Conservation (phyloP, 1,140 invertebrate species). For the Brachionus calyciflorus region DNA sequence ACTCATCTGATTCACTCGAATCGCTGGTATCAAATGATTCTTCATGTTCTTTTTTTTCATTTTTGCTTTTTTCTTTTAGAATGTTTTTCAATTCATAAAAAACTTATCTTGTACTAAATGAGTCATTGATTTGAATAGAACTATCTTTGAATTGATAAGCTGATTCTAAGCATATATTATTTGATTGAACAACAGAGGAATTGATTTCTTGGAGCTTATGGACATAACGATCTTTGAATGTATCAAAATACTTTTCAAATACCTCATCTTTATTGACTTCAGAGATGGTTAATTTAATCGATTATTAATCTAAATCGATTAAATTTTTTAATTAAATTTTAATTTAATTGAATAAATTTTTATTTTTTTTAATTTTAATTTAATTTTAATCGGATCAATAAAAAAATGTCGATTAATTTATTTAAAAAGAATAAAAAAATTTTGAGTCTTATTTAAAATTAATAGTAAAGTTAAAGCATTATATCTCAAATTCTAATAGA, state of each 20-base stretch:
- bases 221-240: neutral
- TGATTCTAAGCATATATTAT: neutral
- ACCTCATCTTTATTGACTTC: neutral
- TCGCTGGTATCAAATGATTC: neutral
- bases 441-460: too few species aligned
- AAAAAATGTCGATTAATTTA: too few species aligned
- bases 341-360: too few species aligned
- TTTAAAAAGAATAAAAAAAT: too few species aligned
- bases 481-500: too few species aligned
- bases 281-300: too few species aligned
- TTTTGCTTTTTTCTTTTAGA: neutral
- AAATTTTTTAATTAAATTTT: too few species aligned
- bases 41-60: neutral
- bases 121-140: neutral
- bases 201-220: neutral
- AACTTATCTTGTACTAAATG: neutral
- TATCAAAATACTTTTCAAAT: constrained; percentile 4
- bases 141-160: neutral
- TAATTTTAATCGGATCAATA: too few species aligned
- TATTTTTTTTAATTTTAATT: too few species aligned
- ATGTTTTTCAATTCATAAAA: constrained; percentile 13
- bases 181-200: neutral
- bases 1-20: neutral
- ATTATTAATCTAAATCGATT: too few species aligned
- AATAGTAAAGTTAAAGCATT: too few species aligned